Base-by-base conservation (phyloP, 2,113 vertebrate species). In the Melozone crissalis region DNA sequence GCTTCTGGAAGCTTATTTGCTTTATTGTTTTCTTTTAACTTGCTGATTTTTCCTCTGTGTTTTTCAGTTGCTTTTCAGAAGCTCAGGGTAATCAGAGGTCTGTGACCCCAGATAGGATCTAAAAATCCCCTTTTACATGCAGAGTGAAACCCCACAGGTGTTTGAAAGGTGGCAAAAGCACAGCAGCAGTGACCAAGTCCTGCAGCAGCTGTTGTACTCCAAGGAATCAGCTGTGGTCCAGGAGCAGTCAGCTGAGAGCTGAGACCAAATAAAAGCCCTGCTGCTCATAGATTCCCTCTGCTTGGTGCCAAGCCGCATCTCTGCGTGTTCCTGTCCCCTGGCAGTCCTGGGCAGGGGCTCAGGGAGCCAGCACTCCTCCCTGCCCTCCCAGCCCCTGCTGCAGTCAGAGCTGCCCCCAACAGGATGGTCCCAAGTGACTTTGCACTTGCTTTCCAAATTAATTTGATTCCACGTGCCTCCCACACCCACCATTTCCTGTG, bases 281-380 rank as follows among this genome's bases (percentile, higher is more conserved):
- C 13, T 84, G 8, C 13, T 30, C 2, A 1, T 11, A 21, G 0
- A 1, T 43, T 18, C 5, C 3, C 0, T 3, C 12, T 82, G 61
- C 21, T 19, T 19, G 23, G 22, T 66, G 66, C 81, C 15, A 43
- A 57, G 35, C 3, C 15, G n/a, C 24, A 63, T 17, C 14, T 27
- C 7, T 1, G 0, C 16, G 24, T 39, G 30, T 27, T 49, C 16
- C 30, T 52, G 20, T 49, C 2, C 24, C 7, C n/a, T 20, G 37
- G 28, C 59, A 37, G 35, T 65, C 12, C 44, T 4, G 5, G 24
- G 49, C 0, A 3, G 26, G 49, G 24, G 30, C 30, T 58, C 4
- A 8, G 30, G 23, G 9, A 65, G 7, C 27, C 5, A 1, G 41
- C 21, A 16, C 6, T 62, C n/a, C 28, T 90, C 35, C 2, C 1